These are phyloP conservation scores for Polyodon spathula DNA, from an alignment of 2,113 vertebrate genomes.

Conservation along the genomic window DNA sequence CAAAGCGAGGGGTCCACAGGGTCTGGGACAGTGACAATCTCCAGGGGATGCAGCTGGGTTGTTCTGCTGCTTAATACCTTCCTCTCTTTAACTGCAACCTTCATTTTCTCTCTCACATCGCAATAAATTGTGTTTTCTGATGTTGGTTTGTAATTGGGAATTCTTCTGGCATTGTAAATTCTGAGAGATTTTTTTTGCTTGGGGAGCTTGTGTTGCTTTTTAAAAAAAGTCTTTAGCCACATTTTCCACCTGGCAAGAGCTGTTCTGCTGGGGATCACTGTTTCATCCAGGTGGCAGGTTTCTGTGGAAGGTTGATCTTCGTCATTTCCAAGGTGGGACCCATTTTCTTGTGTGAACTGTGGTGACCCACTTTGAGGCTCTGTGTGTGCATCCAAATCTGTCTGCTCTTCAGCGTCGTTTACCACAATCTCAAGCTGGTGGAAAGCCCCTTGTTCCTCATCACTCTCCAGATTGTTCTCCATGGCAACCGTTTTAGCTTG, in stretches of 20 bases:
- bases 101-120: slow-evolving; percentile 29
- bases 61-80: slow-evolving; percentile 32
- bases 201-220: neutral
- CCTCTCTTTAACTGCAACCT: slow-evolving; percentile 36
- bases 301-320: neutral
- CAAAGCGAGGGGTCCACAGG: slow-evolving; percentile 25
- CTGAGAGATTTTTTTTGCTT: neutral
- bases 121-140: neutral
- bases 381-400: too few relatives aligned
- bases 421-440: slow-evolving; percentile 17
- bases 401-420: slow-evolving; percentile 11
- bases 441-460: neutral
- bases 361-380: too few relatives aligned
- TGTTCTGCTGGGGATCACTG: slow-evolving; percentile 7
- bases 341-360: too few relatives aligned
- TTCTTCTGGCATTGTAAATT: neutral
- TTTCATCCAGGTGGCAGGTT: too few relatives aligned
- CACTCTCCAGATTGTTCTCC: slow-evolving; percentile 3
- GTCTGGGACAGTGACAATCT: slow-evolving; percentile 2
- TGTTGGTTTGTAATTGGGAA: neutral
- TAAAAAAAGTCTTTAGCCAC: slow-evolving; percentile 40
- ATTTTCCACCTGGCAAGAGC: slow-evolving; percentile 34
- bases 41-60: neutral
- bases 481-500: too few relatives aligned
- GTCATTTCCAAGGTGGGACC: neutral